These are phyloP conservation scores for Hiodon alosoides DNA, from an alignment of 2,113 vertebrate species.

Conservation along the genomic window DNA sequence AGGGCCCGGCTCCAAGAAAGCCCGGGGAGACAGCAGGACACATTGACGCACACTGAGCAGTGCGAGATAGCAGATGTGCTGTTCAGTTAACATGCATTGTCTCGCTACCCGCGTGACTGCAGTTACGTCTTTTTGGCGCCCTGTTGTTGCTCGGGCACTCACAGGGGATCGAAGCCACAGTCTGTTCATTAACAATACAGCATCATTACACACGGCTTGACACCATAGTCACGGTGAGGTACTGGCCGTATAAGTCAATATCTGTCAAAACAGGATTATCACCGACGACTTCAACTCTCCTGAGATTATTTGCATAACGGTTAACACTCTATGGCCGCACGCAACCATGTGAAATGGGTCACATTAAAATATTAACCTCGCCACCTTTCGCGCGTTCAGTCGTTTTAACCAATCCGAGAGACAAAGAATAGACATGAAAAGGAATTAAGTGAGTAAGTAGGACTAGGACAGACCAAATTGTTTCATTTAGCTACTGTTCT, in stretches of 20 bases:
- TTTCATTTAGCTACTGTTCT: slow-evolving; percentile 59
- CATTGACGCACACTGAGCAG: background rate
- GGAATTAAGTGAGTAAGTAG: slow-evolving; percentile 12
- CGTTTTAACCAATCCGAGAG: background rate
- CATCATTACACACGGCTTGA: background rate
- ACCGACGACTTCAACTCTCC: no score
- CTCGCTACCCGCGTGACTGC: background rate
- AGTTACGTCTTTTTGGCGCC: background rate
- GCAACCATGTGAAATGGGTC: no score
- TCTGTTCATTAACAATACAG: no score
- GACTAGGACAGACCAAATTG: slow-evolving; percentile 35
- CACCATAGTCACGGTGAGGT: background rate
- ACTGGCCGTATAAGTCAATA: no score
- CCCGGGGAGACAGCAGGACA: background rate
- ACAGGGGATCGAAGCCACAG: no score
- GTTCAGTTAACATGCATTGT: no score
- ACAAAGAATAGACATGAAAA: slow-evolving; percentile 7
- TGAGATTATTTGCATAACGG: no score
- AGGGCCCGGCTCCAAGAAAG: background rate
- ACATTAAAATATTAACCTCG: no score
- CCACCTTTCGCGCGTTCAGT: background rate
- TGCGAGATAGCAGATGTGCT: background rate
- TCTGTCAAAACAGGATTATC: no score
- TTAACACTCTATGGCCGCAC: no score
- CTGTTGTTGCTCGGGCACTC: background rate